Evolutionary conservation across 2,888 invertebrate species (phyloP), one percentile per base, ranked within the genome.

Genomic region (Agrotis exclamationis): DNA sequence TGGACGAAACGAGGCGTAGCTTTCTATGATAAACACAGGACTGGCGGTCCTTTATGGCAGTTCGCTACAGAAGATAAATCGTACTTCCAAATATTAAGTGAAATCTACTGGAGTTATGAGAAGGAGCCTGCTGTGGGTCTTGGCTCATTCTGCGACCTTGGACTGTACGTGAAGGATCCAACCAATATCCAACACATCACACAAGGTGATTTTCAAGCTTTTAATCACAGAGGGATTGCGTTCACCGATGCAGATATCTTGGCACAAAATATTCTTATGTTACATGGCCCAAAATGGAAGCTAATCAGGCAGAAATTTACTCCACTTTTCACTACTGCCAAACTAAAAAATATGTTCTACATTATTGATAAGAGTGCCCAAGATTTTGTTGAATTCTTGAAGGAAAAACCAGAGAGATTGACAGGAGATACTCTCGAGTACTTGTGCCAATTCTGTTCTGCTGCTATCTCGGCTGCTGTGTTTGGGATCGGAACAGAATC

Each of bases 301-400:
- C 76, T 90, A 13, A 85, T 93, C 14, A 85, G 94, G 14, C 92
- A 93, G 39, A 93, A 89, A 63, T 82, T 95, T 70, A 75, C 93
- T 0, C 93, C 94, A 0, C 81, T 92, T 0, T 95, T 95, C 75
- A 93, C 93, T 0, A 83, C 89, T 0, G 82, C 87, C 0, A 95
- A 94, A 75, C 82, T 95, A 22, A 92, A 90, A 63, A 93, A 91
- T 44, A 93, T 95, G 93, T 94, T 90, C 74, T 90, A 90, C 60
- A 90, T 93, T 2, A 89, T 93, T 33, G 91, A 91, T 20, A 91
- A 89, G 62, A 89, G 91, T 59, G 91, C 91, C 0, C 83, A 86
- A 65, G 92, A 93, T 70, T 93, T 93, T 45, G 84, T 92, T 0
- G 80, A 88, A 3, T 87, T 76, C 54, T 71, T 93, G 3, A 88